Conservation (phyloP, 2,113 vertebrate species). For the Lepisosteus oculatus region DNA sequence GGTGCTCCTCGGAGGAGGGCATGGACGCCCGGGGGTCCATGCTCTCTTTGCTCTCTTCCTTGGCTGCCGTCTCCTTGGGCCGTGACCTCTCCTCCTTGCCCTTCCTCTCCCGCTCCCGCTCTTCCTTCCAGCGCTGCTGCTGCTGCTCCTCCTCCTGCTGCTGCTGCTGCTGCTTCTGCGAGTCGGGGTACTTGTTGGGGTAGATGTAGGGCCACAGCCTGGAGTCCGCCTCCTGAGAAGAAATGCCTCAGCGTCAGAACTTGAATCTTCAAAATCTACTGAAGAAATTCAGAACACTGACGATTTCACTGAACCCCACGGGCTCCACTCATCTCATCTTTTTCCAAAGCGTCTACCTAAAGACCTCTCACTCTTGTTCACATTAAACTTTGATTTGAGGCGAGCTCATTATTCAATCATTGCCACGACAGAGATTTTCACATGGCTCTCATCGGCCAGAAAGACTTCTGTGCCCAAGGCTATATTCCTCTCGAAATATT, state of each 20-base stretch:
- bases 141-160: slow-evolving; percentile 83
- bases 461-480: too few relatives aligned
- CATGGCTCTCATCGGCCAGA: too few relatives aligned
- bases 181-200: slow-evolving; percentile 84
- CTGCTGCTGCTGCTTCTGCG: slow-evolving; percentile 81
- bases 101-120: slow-evolving; percentile 82
- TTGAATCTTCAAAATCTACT: background rate
- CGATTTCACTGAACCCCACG: too few relatives aligned
- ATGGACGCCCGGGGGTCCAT: slow-evolving; percentile 73
- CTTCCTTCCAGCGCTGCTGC: slow-evolving; percentile 41
- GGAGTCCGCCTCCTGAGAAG: slow-evolving; percentile 72
- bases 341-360: too few relatives aligned
- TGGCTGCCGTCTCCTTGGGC: slow-evolving; percentile 79
- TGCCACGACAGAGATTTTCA: too few relatives aligned
- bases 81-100: slow-evolving; percentile 87
- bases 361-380: too few relatives aligned
- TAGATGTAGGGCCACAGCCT: slow-evolving; percentile 81
- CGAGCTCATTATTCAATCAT: too few relatives aligned
- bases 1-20: slow-evolving; percentile 76
- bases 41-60: slow-evolving; percentile 87
- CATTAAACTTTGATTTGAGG: too few relatives aligned
- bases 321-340: too few relatives aligned
- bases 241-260: background rate
- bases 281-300: too few relatives aligned
- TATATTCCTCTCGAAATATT: too few relatives aligned